Evolutionary conservation across 1,140 invertebrate genomes (phyloP), one percentile per base, ranked within the genome.

Genomic region (Cydia amplana): DNA sequence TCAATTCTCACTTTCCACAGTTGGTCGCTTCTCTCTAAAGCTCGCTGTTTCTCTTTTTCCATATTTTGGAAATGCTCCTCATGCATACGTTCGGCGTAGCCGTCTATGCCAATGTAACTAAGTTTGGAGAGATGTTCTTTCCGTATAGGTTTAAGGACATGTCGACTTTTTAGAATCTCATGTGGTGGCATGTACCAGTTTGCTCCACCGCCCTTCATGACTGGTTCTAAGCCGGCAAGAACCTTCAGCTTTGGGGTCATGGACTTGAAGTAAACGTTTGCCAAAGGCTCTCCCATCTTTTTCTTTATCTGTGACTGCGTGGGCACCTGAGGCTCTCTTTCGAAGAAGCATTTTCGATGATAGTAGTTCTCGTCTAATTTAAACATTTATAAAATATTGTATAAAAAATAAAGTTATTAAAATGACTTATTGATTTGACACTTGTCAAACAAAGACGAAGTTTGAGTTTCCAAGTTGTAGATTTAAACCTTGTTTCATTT

Each of bases 251-350:
- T 88, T 5, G 82, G 81, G 4, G 77, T 82, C 91, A 92, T 89
- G 0, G 85, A 88, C 73, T 91, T 89, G 79, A 91, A 92, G 46
- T 88, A 91, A 18, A 92, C 82, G 18, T 84, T 78, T 0, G 91
- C 89, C 0, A 92, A 77, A 0, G 82, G 55, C 10, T 83, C 81
- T 23, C 82, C 75, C 91, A 92, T 92, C 67, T 82, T 87, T 0
- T 87, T 78, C 51, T 80, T 90, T 78, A 92, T 92, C 4, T 85
- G 77, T 32, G 79, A 87, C 74, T 91, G 91, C 10, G 89, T 91
- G n/a, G 91, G 91, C 14, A 92, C 90, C 72, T 85, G 77, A 0
- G 65, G 65, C 16, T 87, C 82, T 7, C 70, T 79, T 72, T 88
- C 77, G 9, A 91, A 77, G 74, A 81, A 91, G 79, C 82, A 87